Evolutionary conservation across 1,140 invertebrate species (phyloP), one percentile per base, ranked within the genome.

Genomic region (Phenacoccus solenopsis): DNA sequence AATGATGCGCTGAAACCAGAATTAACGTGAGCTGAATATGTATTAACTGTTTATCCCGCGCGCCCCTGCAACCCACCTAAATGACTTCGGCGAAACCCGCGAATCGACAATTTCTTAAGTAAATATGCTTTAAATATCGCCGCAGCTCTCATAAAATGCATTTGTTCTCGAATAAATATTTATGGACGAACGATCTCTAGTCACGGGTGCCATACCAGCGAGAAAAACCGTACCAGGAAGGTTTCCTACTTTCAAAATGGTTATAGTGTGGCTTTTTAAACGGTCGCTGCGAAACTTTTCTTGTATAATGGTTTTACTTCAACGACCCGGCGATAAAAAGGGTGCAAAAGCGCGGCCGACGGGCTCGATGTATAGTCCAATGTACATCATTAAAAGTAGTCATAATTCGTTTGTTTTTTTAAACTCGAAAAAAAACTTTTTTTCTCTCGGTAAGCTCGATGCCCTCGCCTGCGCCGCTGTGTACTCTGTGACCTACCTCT

Each of bases 21-120:
- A 49, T 49, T 49, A 49, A 49, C 38, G 38, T n/a, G 38, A 49
- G 38, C 38, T 49, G 38, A 49, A 49, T 49, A 49, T 49, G 38
- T 49, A 49, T 49, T 49, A 49, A 49, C 38, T 49, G 38, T 49
- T 49, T 49, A 49, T 3, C 38, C 12, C 13, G 20, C 12, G 38
- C 38, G 30, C 5, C 5, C 13, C 30, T 32, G 30, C 30, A 7
- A 7, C 30, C 13, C 13, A 32, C 13, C 5, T 32, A 32, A 13
- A 13, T 32, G 5, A 5, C 5, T 32, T 32, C 30, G 38, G 16
- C 20, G 38, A 16, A 16, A 16, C 3, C 3, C 20, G 38, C 16
- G 38, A n/a, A 9, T 49, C 38, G 5, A n/a, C 38, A 49, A 49
- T 49, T 49, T 16, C 38, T 49, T 49, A 16, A 49, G 38, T 49